phyloP scores from a whole-genome alignment of 2,113 vertebrate species.

The Boulengeromyrus knoepffleri region DNA sequence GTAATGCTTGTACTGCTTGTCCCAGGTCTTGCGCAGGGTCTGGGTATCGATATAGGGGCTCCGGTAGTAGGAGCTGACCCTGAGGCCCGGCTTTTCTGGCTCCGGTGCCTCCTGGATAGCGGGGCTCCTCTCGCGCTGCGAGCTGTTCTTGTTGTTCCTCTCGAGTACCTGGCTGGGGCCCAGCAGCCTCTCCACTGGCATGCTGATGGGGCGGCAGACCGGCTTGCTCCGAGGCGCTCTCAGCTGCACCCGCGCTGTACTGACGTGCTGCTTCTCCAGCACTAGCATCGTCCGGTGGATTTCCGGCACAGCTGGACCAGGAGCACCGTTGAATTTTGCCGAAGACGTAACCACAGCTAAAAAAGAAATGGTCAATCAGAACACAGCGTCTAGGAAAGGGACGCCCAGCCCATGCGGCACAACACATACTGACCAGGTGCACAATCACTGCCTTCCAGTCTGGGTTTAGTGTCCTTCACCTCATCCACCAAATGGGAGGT shows the following conservation, averaged over 20 bases:
- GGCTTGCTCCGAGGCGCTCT: constrained; percentile 58
- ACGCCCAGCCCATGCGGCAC: not conserved
- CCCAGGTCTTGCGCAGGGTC: constrained; percentile 68
- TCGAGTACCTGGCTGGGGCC: constrained; percentile 60
- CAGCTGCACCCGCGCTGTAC: constrained; percentile 60
- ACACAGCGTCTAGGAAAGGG: not conserved
- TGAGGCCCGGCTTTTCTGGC: constrained; percentile 53
- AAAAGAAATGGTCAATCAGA: too few species aligned
- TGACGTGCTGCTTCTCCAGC: constrained; percentile 50
- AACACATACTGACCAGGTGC: constrained; percentile 26
- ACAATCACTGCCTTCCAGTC: constrained; percentile 28
- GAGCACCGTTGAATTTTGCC: constrained; percentile 52
- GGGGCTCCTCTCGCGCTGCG: constrained; percentile 50
- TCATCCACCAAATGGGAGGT: constrained; percentile 53
- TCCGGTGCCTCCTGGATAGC: constrained; percentile 69
- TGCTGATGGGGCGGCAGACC: constrained; percentile 71
- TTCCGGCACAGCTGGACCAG: constrained; percentile 36
- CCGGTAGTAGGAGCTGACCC: constrained; percentile 63
- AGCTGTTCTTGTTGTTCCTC: constrained; percentile 59
- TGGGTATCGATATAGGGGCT: constrained; percentile 74
- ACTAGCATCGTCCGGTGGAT: constrained; percentile 41
- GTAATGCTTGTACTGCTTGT: constrained; percentile 78
- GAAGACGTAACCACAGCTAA: constrained; percentile 34
- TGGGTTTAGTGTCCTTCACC: constrained; percentile 43
- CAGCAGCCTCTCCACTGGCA: constrained; percentile 75